A percentile compares a stretch with the other conserved stretches of the same genome.
phyloP scores from a whole-genome alignment of 2,797 vertebrate species.

The Atherinosoma microstoma region DNA sequence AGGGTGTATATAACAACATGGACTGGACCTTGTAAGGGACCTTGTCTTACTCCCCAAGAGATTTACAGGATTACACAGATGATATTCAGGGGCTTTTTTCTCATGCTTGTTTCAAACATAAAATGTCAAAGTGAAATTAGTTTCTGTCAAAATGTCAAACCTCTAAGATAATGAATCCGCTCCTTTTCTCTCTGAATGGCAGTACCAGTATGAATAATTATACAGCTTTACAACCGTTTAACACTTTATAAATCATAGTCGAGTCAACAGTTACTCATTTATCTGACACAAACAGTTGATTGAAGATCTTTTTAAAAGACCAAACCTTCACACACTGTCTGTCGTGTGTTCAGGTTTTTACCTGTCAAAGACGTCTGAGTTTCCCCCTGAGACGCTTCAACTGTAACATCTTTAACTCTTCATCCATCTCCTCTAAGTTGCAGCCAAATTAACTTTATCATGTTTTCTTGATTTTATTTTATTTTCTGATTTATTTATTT shows the following conservation, averaged over 20 bases:
- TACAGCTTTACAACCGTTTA: background rate
- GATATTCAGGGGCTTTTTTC: no score
- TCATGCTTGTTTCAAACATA: background rate
- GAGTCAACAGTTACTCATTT: background rate
- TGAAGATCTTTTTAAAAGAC: no score
- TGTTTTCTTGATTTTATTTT: background rate
- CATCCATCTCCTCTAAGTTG: background rate
- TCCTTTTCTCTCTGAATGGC: background rate
- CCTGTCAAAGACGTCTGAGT: background rate
- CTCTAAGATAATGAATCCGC: background rate
- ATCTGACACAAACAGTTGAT: no score
- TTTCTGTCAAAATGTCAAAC: constrained; percentile 3
- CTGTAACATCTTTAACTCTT: background rate
- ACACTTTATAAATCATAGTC: background rate
- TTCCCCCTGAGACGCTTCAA: background rate
- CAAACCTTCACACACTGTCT: background rate
- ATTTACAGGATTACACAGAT: background rate
- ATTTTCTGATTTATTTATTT: no score
- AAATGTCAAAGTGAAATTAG: background rate
- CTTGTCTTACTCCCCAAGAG: background rate
- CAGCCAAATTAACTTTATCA: background rate
- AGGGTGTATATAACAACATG: background rate
- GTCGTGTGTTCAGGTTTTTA: background rate
- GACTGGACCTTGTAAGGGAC: background rate
- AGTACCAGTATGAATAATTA: background rate